Percentiles rank a stretch among this genome's conserved stretches.
These are phyloP conservation scores for Bombus huntii DNA, from an alignment of 1,140 invertebrate species.

Conservation along the genomic window DNA sequence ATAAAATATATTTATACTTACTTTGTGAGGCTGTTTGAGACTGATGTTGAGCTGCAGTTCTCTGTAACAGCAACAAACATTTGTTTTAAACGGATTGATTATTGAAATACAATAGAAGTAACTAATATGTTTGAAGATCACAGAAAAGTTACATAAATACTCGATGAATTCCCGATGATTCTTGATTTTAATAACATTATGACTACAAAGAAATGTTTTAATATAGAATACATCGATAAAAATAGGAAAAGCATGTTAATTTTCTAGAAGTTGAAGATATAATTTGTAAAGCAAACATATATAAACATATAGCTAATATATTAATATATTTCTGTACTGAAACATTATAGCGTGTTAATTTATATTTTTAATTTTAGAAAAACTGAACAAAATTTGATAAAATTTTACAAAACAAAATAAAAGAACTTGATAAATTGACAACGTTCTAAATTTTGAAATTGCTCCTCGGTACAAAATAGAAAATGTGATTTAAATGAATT, in stretches of 20 bases:
- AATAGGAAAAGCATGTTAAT: too few species aligned
- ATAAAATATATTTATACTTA: constrained; percentile 75
- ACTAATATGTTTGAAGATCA: too few species aligned
- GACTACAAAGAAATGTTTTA: too few species aligned
- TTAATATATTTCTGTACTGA: too few species aligned
- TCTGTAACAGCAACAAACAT: constrained; percentile 84
- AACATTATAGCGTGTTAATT: background rate
- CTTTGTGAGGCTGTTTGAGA: constrained; percentile 85
- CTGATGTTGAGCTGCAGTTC: constrained; percentile 85
- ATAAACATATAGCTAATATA: too few species aligned
- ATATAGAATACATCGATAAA: too few species aligned
- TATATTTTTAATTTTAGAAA: background rate
- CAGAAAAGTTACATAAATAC: background rate
- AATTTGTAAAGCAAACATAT: too few species aligned
- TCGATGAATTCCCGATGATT: background rate
- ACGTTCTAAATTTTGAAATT: background rate
- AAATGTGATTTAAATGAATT: background rate
- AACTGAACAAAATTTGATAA: too few species aligned
- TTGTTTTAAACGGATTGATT: background rate
- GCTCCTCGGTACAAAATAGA: background rate
- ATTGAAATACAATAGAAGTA: background rate
- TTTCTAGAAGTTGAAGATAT: background rate
- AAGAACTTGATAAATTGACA: background rate
- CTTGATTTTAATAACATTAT: background rate
- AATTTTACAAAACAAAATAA: background rate